Base-by-base conservation (phyloP, 2,888 invertebrate species). In the Xestia c-nigrum region DNA sequence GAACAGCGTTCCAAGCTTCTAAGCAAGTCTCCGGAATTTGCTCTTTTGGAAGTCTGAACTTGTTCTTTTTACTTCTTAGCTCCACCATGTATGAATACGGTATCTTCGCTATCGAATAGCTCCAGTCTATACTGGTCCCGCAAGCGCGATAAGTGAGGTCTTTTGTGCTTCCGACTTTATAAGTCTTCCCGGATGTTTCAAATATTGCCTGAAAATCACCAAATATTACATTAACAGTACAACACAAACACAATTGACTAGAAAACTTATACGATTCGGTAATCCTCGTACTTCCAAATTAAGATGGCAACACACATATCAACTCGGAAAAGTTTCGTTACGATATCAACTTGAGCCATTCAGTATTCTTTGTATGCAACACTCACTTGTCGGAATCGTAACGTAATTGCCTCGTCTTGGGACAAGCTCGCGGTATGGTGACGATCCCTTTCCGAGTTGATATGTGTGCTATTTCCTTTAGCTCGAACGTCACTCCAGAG, bases 21-120 rank as follows among this genome's bases (percentile, higher is more conserved):
- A 85, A 40, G 70, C 96, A 95, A 3, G 93, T 96, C 3, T 93
- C 94, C 21, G 91, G 85, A 40, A 96, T 96, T 84, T 96, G 94
- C 7, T 94, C 93, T 71, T 87, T 94, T 3, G 96, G 96, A 12
- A 96, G 85, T 69, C 84, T 92, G 88, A 96, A 96, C 81, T 89
- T 94, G 83, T 95, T 75, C 78, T 92, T 95, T 78, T 78, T 94
- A 80, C 96, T 94, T 52, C 96, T 91, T 10, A 96, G 89, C 77
- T 96, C 96, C 21, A 96, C 88, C 95, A 96, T 96, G 82, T 93
- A 96, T 0, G 95, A 96, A 88, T 92, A 96, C 0, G 96, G 96
- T 78, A 96, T 95, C 66, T 95, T 95, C 0, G 96, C 96, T 43
- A 94, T 91, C 0, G 91, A 93, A 74, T 96, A 96, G 70, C 96